Evolutionary conservation across 1,140 invertebrate genomes (phyloP), one percentile per base, ranked within the genome.

Genomic region (Drosophila fuyamai): DNA sequence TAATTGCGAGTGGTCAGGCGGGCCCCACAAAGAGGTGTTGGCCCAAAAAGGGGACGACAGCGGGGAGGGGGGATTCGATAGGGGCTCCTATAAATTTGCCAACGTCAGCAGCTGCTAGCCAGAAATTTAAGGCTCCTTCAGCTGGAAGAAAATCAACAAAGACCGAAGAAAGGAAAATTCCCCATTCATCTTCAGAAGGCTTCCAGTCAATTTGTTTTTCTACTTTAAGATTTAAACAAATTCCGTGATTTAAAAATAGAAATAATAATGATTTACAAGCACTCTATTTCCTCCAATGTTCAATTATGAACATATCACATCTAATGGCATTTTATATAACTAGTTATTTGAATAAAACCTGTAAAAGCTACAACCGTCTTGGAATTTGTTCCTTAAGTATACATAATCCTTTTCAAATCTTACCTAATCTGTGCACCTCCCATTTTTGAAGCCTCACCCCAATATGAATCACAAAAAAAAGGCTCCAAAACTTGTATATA

Each of bases 1-100:
- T 86, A 86, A 86, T 86, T 88, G 83, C 83, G 71, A 88, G 58
- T 76, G 71, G 60, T 81, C 79, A 72, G 82, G 70, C 82, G 70
- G 76, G 65, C 60, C 68, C 27, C 68, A 71, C 54, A 43, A 58
- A 57, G 47, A 66, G 44, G 48, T 51, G 55, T 59, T 72, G 53
- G 46, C 43, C 9, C 48, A 44, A 16, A 40, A 18, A 7, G 5
- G 13, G 8, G 3, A 6, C 14, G 5, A 7, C 4, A 4, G 32
- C 23, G 16, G 29, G 12, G 18, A 12, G 32, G 43, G 47, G 35
- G 36, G 32, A 44, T 50, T 59, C 29, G 58, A 68, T 54, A 56
- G 48, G 35, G 41, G 58, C 38, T 41, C 35, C 71, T 51, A 70
- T 66, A 62, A 76, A 66, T 72, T 59, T 36, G 44, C 41, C 41